Evolutionary conservation across 2,888 invertebrate genomes (phyloP), one percentile per base, ranked within the genome.

Genomic region (Phortica okadai): DNA sequence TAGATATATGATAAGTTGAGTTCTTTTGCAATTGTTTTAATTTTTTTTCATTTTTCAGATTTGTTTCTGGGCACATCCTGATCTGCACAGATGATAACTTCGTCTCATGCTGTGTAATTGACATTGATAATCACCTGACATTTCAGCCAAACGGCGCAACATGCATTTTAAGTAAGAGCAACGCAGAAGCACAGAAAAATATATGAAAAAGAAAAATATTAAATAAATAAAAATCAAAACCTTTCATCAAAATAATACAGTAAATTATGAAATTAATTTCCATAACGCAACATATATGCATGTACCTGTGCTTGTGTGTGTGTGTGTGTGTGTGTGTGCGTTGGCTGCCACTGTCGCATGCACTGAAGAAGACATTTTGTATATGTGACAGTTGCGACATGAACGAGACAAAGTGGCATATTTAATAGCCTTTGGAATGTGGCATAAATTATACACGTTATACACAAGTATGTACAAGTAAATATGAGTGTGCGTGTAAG

Each of bases 121-220:
- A 85, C 85, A 86, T 86, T 85, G 85, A 85, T 87, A 87, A 83
- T 85, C 80, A 84, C 73, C 74, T 69, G 69, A 50, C 69, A 69
- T 69, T 45, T 44, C 21, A 7, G 21, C n/a, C 69, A 45, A 14
- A 14, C 45, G 41, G 64, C 45, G 69, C 69, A 69, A 14, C 69
- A 44, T 25, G 62, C 6, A 62, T 62, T 69, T 69, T 69, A 69
- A 69, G 45, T 69, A 21, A 59, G 50, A 10, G 21, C 50, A 50
- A 11, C 14, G 50, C 6, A 50, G 50, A 2, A 2, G 6, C 8
- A 2, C 14, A 50, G 50, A 50, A 50, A 50, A 50, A 50, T 50
- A 50, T 11, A 14, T 14, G 41, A 66, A 66, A 16, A 66, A 33
- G 14, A 44, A 45, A n/a, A 14, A n/a, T 7, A n/a, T 45, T n/a